These are phyloP conservation scores for Myrmecophaga tridactyla DNA, from an alignment of 2,113 vertebrate species.

Conservation along the genomic window DNA sequence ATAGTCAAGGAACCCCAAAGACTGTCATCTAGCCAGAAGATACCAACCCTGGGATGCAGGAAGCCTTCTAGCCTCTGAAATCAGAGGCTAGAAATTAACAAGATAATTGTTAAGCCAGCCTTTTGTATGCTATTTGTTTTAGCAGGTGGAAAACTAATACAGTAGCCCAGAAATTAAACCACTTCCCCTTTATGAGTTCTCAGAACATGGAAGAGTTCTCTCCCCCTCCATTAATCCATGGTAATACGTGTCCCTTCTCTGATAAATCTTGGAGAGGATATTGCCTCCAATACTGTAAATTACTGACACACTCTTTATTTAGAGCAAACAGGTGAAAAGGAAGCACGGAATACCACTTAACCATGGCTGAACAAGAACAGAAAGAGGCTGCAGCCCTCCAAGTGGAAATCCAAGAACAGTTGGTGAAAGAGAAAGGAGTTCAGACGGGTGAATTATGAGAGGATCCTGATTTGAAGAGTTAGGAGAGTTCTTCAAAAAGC, in stretches of 20 bases:
- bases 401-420: neutral
- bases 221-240: neutral
- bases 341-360: neutral
- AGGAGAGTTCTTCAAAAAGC: neutral
- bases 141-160: too few species aligned
- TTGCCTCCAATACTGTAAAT: neutral
- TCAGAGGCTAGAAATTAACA: too few species aligned
- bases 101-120: too few species aligned
- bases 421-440: neutral
- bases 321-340: neutral
- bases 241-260: neutral
- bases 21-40: too few species aligned
- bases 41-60: too few species aligned
- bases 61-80: too few species aligned
- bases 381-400: neutral
- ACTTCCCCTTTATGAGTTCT: conserved; percentile 11
- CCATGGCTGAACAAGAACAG: neutral
- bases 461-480: neutral
- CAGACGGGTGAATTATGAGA: neutral
- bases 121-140: too few species aligned
- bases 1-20: too few species aligned
- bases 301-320: neutral
- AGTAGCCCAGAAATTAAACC: conserved; percentile 1
- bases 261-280: neutral
- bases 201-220: neutral